These are phyloP conservation scores for Eristalinus aeneus DNA, from an alignment of 2,888 invertebrate species.

Conservation along the genomic window DNA sequence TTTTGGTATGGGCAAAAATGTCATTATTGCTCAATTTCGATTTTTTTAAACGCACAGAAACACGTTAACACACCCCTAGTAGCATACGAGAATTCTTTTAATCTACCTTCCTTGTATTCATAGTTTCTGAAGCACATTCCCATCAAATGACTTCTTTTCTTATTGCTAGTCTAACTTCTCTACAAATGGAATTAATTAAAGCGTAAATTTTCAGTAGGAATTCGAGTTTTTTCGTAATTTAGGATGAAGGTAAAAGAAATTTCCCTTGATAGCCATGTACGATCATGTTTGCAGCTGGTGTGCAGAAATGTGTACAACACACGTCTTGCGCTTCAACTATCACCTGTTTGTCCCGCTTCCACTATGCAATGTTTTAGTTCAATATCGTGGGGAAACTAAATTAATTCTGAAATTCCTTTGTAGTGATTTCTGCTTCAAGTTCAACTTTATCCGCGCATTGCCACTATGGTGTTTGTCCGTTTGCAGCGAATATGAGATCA, in stretches of 20 bases:
- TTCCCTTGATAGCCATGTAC: neutral
- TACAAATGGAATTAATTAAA: neutral
- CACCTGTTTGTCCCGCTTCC: constrained; percentile 27
- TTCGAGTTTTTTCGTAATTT: neutral
- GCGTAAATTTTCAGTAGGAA: neutral
- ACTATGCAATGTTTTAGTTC: constrained; percentile 67
- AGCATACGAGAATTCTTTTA: no score
- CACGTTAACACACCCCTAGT: no score
- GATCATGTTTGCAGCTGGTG: neutral
- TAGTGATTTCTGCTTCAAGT: constrained; percentile 45
- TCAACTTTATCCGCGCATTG: constrained; percentile 4
- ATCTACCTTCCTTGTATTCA: no score
- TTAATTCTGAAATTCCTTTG: constrained; percentile 40
- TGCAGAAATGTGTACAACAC: constrained; percentile 20
- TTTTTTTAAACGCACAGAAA: neutral
- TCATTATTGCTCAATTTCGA: no score
- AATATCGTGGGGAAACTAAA: constrained; percentile 64
- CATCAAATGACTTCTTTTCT: neutral
- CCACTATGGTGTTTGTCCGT: neutral
- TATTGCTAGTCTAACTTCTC: neutral
- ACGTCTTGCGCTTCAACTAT: constrained; percentile 52
- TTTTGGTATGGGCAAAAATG: no score
- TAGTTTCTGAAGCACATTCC: neutral
- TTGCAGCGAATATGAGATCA: constrained; percentile 24
- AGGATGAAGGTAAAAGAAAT: neutral